Conservation (phyloP, 1,140 invertebrate species). For the Magallana angulata region DNA sequence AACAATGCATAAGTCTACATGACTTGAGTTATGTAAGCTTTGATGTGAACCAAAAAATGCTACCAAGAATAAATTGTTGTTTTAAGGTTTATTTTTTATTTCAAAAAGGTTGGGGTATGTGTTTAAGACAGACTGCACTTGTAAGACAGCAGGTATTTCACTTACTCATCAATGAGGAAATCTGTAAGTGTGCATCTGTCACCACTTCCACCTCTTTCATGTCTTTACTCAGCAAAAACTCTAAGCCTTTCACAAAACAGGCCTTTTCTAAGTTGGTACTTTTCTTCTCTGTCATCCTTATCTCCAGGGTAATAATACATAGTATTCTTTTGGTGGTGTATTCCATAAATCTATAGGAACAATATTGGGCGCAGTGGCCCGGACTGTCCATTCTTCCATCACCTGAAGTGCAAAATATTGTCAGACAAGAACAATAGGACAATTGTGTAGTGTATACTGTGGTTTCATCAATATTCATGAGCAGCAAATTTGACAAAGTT, state of each 20-base stretch:
- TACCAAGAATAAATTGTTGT: no score
- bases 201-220: conserved; percentile 32
- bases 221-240: not conserved
- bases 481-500: no score
- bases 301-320: not conserved
- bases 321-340: conserved; percentile 21
- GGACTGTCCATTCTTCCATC: conserved; percentile 44
- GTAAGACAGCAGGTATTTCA: not conserved
- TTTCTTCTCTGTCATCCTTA: conserved; percentile 30
- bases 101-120: no score
- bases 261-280: conserved; percentile 43
- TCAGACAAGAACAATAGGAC: no score
- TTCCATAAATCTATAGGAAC: conserved; percentile 37
- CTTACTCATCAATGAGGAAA: conserved; percentile 40
- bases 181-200: conserved; percentile 39
- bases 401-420: conserved; percentile 22
- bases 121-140: no score
- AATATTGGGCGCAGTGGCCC: conserved; percentile 30
- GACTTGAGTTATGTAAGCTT: no score
- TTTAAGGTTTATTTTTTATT: no score
- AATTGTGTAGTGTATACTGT: no score
- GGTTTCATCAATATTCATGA: no score
- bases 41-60: no score
- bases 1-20: no score
- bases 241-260: conserved; percentile 44